phyloP scores from a whole-genome alignment of 2,888 invertebrate species.

The Drosophila prostipennis region DNA sequence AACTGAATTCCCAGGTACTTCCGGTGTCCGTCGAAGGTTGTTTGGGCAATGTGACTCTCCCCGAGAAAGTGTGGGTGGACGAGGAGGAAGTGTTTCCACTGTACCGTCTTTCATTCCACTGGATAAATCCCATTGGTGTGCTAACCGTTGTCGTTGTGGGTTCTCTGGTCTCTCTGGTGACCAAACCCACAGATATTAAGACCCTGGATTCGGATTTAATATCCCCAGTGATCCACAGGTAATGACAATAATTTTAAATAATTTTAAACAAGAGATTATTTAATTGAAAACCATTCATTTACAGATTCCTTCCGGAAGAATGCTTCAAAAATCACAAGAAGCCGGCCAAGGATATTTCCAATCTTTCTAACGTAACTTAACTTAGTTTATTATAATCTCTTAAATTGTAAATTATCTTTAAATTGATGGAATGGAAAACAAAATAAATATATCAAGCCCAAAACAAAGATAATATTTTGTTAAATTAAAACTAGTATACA shows the following conservation, averaged over 20 bases:
- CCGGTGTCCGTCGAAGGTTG: slow-evolving; percentile 85
- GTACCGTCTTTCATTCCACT: slow-evolving; percentile 92
- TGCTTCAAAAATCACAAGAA: slow-evolving; percentile 63
- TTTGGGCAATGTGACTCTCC: slow-evolving; percentile 57
- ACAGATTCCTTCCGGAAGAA: slow-evolving; percentile 80
- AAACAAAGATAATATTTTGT: too few relatives aligned
- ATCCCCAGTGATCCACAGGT: slow-evolving; percentile 87
- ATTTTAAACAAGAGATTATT: too few relatives aligned
- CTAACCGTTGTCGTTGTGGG: slow-evolving; percentile 88
- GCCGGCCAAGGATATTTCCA: neutral
- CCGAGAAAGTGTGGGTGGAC: slow-evolving; percentile 70
- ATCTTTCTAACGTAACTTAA: too few relatives aligned
- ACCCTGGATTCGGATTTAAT: slow-evolving; percentile 86
- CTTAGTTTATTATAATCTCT: too few relatives aligned
- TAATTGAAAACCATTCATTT: neutral
- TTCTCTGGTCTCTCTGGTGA: slow-evolving; percentile 86
- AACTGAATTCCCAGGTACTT: slow-evolving; percentile 86
- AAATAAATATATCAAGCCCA: too few relatives aligned
- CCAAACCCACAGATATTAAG: slow-evolving; percentile 85
- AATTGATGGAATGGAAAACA: too few relatives aligned
- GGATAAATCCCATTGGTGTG: slow-evolving; percentile 91
- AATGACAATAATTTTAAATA: neutral
- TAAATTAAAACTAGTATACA: too few relatives aligned
- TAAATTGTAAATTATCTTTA: too few relatives aligned
- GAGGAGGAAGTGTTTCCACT: slow-evolving; percentile 88